Evolutionary conservation across 2,113 vertebrate species (phyloP).

Genomic region (Zapornia atra): DNA sequence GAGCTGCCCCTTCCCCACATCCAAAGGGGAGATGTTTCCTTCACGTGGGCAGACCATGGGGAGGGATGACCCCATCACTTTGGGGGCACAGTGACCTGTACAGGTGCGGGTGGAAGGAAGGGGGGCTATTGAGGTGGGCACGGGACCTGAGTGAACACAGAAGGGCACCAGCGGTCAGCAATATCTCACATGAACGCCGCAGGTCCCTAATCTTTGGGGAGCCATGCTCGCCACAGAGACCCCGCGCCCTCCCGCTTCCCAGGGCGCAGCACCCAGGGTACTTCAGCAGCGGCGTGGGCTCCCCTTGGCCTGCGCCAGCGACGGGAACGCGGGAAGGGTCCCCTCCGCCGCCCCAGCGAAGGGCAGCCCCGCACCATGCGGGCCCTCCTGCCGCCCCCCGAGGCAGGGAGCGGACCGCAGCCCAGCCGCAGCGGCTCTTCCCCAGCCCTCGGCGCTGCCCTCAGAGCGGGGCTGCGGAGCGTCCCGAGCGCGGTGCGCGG

Average conservation of each 20-base stretch:
- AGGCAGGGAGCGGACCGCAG: not conserved
- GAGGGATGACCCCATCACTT: not conserved
- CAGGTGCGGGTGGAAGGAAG: not conserved
- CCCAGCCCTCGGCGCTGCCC: not conserved
- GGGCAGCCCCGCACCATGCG: not conserved
- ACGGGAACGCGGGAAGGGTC: not conserved
- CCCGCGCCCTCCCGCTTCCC: not conserved
- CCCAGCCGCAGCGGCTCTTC: not conserved
- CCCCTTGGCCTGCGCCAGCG: not conserved
- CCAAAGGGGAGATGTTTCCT: not conserved
- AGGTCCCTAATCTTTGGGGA: not conserved
- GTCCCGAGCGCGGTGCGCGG: not conserved
- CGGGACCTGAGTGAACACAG: not conserved
- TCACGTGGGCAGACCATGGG: fast-evolving
- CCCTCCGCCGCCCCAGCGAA: not conserved
- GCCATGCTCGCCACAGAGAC: not conserved
- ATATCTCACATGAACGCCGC: not conserved
- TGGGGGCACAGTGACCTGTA: not conserved
- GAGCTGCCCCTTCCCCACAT: not conserved
- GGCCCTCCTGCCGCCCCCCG: fast-evolving
- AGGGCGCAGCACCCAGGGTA: too few species aligned
- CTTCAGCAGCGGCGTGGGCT: not conserved
- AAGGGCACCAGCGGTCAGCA: not conserved
- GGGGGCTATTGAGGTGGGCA: not conserved
- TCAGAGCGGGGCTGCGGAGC: fast-evolving